Base-by-base conservation (phyloP, 2,888 invertebrate genomes). In the Dasysyrphus tricinctus region DNA sequence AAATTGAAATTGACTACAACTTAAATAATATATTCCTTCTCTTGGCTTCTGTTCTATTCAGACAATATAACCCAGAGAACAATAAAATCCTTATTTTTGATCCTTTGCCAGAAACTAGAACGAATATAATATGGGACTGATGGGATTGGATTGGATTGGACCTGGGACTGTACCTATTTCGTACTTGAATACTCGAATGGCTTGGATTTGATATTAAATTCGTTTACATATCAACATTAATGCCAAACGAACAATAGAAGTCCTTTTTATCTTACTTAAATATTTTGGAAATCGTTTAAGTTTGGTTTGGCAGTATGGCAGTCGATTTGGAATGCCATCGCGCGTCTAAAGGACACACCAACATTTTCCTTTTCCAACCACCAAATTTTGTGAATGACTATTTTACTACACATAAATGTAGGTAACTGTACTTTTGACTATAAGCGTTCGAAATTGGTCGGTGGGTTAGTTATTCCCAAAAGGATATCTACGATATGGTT, bases 341-440 rank as follows among this genome's bases (percentile, higher is more conserved):
- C n/a, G n/a, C n/a, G n/a, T n/a, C n/a, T n/a, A 85, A 85, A 78
- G 81, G 78, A 78, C 78, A 86, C 75, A 81, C 72, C 75, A 57
- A 59, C 44, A 75, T 74, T 79, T 75, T 75, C 67, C 67, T 57
- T 67, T 78, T 78, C 72, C 70, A 44, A 86, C 82, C 74, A 86
- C 74, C 75, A 51, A 67, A 56, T 73, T 70, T 70, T 29, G 57
- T 57, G 39, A 59, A 69, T 85, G 80, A 77, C 80, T 85, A 56
- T 61, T 78, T 69, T 37, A 54, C 42, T 73, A 65, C 78, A 65
- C 54, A 67, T 51, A 56, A 67, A 72, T 78, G 47, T 82, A 79
- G 82, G 86, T 86, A 86, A 86, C 82, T 86, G 78, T 86, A 86
- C 78, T 78, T 65, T 70, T 16, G 24, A 72, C 67, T 49, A 67